These are phyloP conservation scores for Pilophorus perplexus DNA, from an alignment of 2,888 invertebrate species.

Conservation along the genomic window DNA sequence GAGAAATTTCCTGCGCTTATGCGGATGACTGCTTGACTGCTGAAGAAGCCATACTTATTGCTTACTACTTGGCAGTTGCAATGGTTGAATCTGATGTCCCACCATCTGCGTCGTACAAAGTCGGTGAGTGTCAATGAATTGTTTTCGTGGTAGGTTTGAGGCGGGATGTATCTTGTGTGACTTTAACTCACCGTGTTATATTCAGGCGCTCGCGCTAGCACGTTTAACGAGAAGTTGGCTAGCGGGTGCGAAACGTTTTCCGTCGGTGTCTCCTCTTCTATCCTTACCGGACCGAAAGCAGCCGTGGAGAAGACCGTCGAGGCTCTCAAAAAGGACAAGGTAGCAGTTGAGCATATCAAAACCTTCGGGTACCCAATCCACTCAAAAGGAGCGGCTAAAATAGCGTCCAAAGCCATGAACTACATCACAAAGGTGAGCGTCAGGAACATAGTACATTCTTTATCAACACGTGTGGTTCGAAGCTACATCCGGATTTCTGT, in stretches of 20 bases:
- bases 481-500: slow-evolving; percentile 5
- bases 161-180: neutral
- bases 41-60: slow-evolving; percentile 79
- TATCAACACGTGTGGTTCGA: too few species aligned
- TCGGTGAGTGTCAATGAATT: slow-evolving; percentile 18
- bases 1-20: slow-evolving; percentile 92
- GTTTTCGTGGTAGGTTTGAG: neutral
- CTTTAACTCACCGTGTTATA: too few species aligned
- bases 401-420: slow-evolving; percentile 13
- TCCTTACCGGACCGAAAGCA: slow-evolving; percentile 3
- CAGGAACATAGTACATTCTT: too few species aligned
- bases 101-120: neutral
- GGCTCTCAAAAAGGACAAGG: neutral
- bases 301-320: slow-evolving; percentile 21
- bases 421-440: slow-evolving; percentile 27
- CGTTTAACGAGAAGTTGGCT: neutral
- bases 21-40: slow-evolving; percentile 88
- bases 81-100: slow-evolving; percentile 58
- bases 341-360: slow-evolving; percentile 3
- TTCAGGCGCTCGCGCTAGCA: neutral
- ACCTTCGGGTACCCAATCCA: neutral
- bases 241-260: slow-evolving; percentile 8
- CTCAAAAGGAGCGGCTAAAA: neutral
- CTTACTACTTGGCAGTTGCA: slow-evolving; percentile 71
- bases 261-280: neutral